Conservation (phyloP, 2,888 invertebrate species). For the Stenodema calcarata region DNA sequence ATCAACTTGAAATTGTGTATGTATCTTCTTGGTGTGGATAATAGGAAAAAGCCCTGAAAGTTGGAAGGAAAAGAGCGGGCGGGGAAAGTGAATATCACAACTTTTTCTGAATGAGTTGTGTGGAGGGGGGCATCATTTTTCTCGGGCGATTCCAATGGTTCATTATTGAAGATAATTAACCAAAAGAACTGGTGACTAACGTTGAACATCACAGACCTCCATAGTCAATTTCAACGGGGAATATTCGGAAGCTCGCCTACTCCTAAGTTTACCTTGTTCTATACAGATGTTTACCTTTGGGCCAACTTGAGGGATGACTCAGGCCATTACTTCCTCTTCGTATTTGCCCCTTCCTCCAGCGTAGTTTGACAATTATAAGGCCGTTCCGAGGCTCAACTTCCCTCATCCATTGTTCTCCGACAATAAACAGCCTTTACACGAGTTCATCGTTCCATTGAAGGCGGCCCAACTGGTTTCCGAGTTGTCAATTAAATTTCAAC, state of each 20-base stretch:
- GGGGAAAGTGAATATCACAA: too few species aligned
- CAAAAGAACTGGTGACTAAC: neutral
- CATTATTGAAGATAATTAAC: too few species aligned
- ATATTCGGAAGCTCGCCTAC: neutral
- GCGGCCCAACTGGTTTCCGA: neutral
- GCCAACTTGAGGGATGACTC: conserved; percentile 5
- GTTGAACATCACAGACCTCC: neutral
- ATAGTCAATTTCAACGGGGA: neutral
- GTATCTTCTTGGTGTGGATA: too few species aligned
- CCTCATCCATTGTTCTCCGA: neutral
- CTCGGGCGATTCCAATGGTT: too few species aligned
- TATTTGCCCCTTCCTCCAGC: neutral
- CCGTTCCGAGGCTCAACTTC: neutral
- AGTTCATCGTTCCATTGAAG: neutral
- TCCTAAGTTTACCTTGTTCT: neutral
- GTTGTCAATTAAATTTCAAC: conserved; percentile 4
- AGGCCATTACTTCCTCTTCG: neutral
- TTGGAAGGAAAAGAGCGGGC: too few species aligned
- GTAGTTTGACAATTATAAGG: neutral
- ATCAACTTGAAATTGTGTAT: too few species aligned
- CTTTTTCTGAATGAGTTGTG: too few species aligned
- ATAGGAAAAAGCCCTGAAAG: too few species aligned
- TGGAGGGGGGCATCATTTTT: too few species aligned
- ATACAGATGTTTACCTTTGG: conserved; percentile 7
- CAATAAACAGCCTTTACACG: neutral